These are phyloP conservation scores for Aricia artaxerxes DNA, from an alignment of 2,888 invertebrate genomes.

Conservation along the genomic window DNA sequence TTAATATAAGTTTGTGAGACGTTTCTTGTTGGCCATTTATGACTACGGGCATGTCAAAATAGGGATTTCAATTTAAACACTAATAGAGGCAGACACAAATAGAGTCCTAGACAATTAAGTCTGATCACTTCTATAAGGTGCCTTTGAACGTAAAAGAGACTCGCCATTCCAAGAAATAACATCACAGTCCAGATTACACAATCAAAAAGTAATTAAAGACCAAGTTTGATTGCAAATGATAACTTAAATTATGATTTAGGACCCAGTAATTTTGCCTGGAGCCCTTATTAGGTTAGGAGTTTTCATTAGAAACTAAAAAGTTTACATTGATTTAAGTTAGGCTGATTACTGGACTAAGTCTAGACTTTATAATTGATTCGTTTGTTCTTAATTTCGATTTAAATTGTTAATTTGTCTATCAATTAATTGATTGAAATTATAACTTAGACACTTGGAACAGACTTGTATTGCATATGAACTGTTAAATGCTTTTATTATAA, in stretches of 20 bases:
- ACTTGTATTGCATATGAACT: not conserved
- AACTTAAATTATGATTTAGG: constrained; percentile 10
- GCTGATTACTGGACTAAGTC: not conserved
- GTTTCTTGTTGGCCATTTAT: too few relatives aligned
- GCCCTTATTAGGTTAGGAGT: not conserved
- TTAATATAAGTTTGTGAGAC: too few relatives aligned
- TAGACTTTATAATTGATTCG: not conserved
- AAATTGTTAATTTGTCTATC: not conserved
- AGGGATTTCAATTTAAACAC: not conserved
- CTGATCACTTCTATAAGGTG: not conserved
- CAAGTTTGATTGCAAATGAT: constrained; percentile 12
- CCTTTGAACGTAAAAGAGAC: not conserved
- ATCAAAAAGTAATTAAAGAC: not conserved
- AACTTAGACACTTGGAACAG: not conserved
- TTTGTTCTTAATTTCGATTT: not conserved
- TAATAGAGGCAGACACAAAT: not conserved
- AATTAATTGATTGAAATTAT: not conserved
- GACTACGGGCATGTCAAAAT: not conserved
- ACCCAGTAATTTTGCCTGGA: not conserved
- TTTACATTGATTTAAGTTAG: not conserved
- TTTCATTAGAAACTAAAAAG: constrained; percentile 1
- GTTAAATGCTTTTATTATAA: not conserved
- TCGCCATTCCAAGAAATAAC: not conserved
- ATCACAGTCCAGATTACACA: not conserved
- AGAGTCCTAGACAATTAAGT: not conserved